Conservation (phyloP, 2,113 vertebrate species). For the Cygnus atratus region DNA sequence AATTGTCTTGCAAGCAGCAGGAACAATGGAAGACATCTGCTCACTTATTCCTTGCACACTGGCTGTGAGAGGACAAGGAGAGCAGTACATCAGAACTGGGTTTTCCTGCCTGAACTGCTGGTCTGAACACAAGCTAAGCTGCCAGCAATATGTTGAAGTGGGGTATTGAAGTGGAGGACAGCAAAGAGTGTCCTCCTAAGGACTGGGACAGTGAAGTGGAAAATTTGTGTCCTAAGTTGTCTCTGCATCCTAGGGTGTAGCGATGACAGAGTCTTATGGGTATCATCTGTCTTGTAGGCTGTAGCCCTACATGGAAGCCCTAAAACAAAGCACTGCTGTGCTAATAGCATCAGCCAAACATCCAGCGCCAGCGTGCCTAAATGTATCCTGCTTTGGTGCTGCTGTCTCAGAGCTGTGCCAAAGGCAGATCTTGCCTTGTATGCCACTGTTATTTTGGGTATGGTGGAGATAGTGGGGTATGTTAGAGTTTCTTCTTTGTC, state of each 20-base stretch:
- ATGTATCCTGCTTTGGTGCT: fast-evolving
- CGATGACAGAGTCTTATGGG: neutral
- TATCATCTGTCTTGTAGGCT: neutral
- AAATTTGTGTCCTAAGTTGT: neutral
- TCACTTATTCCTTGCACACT: neutral
- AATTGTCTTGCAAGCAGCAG: neutral
- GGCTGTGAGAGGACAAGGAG: neutral
- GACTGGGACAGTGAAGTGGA: neutral
- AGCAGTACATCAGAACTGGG: neutral
- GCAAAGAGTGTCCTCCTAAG: neutral
- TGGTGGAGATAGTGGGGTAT: neutral
- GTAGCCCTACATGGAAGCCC: neutral
- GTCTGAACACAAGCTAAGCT: neutral
- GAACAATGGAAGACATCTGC: neutral
- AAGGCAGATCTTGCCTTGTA: neutral
- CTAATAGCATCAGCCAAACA: neutral
- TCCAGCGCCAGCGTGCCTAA: neutral
- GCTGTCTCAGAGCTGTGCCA: neutral
- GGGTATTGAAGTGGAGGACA: neutral
- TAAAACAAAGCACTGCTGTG: neutral
- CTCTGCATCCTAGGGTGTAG: neutral
- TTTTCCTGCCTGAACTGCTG: neutral
- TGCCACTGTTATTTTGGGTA: neutral
- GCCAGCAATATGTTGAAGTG: neutral
- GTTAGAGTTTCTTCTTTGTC: neutral